phyloP scores from a whole-genome alignment of 2,888 invertebrate species.

The Corbicula japonica region DNA sequence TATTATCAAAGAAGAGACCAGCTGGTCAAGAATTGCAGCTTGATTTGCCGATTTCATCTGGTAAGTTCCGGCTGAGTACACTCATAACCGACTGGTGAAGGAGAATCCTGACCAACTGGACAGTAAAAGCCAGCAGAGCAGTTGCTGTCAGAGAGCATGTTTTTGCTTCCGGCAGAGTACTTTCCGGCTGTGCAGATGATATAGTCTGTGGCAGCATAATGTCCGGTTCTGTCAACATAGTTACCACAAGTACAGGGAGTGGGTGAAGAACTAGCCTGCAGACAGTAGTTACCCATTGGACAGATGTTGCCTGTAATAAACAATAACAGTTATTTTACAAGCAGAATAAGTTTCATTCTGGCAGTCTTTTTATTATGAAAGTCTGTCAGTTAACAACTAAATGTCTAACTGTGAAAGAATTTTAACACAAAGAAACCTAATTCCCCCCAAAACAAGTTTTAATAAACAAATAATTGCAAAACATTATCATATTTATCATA shows the following conservation, averaged over 20 bases:
- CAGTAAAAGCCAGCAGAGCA: slow-evolving; percentile 84
- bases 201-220: slow-evolving; percentile 72
- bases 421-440: no score
- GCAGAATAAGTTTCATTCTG: no score
- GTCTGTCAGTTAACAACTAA: no score
- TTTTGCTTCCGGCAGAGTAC: slow-evolving; percentile 80
- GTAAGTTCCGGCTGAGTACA: no score
- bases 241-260: slow-evolving; percentile 73
- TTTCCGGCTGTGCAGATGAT: slow-evolving; percentile 73
- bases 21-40: slow-evolving; percentile 82
- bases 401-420: no score
- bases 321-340: no score
- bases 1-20: slow-evolving; percentile 83
- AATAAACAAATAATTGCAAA: no score
- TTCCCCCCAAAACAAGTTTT: no score
- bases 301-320: slow-evolving; percentile 79
- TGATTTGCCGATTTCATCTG: slow-evolving; percentile 77
- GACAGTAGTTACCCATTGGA: slow-evolving; percentile 78
- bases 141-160: slow-evolving; percentile 73
- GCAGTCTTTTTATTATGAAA: no score
- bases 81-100: slow-evolving; percentile 76
- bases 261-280: slow-evolving; percentile 71
- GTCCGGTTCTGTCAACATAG: slow-evolving; percentile 79
- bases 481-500: no score
- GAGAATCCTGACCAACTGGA: slow-evolving; percentile 79